phyloP scores from a whole-genome alignment of 2,797 vertebrate genomes.

The Kryptolebias ocellatus region DNA sequence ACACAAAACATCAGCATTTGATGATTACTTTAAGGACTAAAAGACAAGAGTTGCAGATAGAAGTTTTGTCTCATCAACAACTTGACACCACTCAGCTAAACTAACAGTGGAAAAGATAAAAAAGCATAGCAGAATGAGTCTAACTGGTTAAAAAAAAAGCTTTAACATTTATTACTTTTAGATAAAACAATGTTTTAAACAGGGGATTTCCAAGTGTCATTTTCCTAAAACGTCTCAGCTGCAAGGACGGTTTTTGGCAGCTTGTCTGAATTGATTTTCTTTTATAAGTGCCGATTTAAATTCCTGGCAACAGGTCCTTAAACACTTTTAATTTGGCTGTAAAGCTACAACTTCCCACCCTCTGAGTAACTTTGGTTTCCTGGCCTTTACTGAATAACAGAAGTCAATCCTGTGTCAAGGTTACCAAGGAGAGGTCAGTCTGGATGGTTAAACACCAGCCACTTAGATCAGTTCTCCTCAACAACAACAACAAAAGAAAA shows the following conservation, averaged over 20 bases:
- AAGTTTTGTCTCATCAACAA: too few relatives aligned
- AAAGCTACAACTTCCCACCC: conserved; percentile 7
- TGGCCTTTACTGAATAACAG: conserved; percentile 34
- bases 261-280: neutral
- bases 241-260: neutral
- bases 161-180: neutral
- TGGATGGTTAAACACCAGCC: conserved; percentile 43
- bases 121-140: neutral
- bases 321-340: conserved; percentile 22
- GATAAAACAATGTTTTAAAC: neutral
- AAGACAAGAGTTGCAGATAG: too few relatives aligned
- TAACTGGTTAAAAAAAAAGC: neutral
- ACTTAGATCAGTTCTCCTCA: conserved; percentile 2
- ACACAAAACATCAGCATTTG: too few relatives aligned
- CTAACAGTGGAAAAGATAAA: neutral
- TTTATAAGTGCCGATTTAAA: neutral
- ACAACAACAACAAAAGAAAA: neutral
- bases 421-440: conserved; percentile 57
- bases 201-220: conserved; percentile 6
- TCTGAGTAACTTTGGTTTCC: conserved; percentile 24
- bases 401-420: conserved; percentile 58
- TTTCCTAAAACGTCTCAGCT: neutral
- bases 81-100: neutral
- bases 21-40: too few relatives aligned
- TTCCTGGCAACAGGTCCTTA: conserved; percentile 12